Base-by-base conservation (phyloP, 2,797 vertebrate genomes). In the Rhinogobio ventralis region DNA sequence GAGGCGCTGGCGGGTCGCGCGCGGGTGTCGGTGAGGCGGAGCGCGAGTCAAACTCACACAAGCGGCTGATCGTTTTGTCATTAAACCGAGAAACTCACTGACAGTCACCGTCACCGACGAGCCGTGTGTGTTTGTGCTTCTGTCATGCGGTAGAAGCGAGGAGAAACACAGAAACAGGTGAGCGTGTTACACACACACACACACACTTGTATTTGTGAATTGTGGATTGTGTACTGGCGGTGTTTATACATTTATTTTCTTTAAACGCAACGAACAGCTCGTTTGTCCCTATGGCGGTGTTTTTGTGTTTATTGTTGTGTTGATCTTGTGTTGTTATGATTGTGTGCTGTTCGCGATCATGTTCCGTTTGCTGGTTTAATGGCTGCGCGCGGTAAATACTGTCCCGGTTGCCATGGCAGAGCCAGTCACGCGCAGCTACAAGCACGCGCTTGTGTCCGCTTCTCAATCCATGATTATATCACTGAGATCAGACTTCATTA, bases 341-440 rank as follows among this genome's bases (percentile, higher is more conserved):
- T 42, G 7, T 42, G 39, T 42, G 79, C n/a, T 53, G 7, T 3
- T 25, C 23, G 14, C 30, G 49, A 17, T 81, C 30, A 69, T 36
- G 79, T 69, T 53, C 45, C 33, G 51, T 60, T 72, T 55, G n/a
- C 10, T 81, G 79, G 7, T 72, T 81, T 82, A 72, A 72, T 11
- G 11, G 51, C 25, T 13, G 80, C 53, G 66, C 67, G 67, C 67
- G 66, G 72, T 88, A 78, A 80, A 64, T 79, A 86, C 53, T 78
- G 49, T 62, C 15, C 51, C 33, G 82, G 87, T 88, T 88, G 82
- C 87, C 87, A 88, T 88, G 80, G 85, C 82, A 86, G 55, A 75
- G 74, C 20, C 45, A 17, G 78, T 74, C 79, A 81, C 87, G 19
- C 66, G 66, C 79, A 77, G 28, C 76, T 36, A 55, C 77, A 66